These are phyloP conservation scores for Acleris holmiana DNA, from an alignment of 2,888 invertebrate species.

Conservation along the genomic window DNA sequence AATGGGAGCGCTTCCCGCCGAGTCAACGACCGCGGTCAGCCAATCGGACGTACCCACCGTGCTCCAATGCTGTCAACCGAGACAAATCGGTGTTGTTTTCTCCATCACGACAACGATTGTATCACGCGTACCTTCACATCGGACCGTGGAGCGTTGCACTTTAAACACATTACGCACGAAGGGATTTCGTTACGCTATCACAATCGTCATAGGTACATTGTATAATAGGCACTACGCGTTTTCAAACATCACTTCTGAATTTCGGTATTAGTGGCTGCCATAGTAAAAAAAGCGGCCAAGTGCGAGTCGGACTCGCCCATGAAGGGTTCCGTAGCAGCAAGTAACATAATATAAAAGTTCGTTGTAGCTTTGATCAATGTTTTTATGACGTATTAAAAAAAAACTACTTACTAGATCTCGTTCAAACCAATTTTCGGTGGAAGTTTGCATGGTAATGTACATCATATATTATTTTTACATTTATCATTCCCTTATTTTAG, in stretches of 20 bases:
- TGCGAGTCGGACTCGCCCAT: no score
- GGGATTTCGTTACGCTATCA: slow-evolving; percentile 28
- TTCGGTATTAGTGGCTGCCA: no score
- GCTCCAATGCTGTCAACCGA: slow-evolving; percentile 65
- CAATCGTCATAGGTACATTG: not conserved
- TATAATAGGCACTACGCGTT: not conserved
- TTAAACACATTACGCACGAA: slow-evolving; percentile 17
- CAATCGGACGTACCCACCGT: slow-evolving; percentile 61
- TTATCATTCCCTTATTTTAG: no score
- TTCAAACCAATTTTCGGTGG: no score
- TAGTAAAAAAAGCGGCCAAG: no score
- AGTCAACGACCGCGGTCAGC: slow-evolving; percentile 70
- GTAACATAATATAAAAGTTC: no score
- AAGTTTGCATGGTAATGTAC: no score
- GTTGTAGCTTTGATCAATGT: no score
- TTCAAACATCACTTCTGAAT: not conserved
- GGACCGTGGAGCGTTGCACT: slow-evolving; percentile 17
- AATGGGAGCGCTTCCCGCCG: slow-evolving; percentile 50
- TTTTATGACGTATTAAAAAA: no score
- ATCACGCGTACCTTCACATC: slow-evolving; percentile 24
- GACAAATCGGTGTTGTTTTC: slow-evolving; percentile 70
- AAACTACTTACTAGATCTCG: no score
- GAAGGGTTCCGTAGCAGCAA: no score
- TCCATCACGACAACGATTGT: slow-evolving; percentile 52
- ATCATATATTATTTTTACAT: no score